Percentiles rank a stretch among this genome's conserved stretches.
phyloP scores from a whole-genome alignment of 2,888 invertebrate species.

The Chalcis sispes region DNA sequence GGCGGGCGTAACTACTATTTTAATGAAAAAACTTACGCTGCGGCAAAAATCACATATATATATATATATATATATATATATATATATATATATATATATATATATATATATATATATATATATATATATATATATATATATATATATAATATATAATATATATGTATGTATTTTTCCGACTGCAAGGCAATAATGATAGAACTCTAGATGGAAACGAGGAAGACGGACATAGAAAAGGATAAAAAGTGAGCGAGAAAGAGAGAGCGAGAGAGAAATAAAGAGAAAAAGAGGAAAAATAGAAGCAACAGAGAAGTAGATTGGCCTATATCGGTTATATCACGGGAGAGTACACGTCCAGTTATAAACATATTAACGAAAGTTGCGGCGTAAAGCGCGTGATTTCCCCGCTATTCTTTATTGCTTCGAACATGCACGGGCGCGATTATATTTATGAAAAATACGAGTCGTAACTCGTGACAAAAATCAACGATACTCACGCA shows the following conservation, averaged over 20 bases:
- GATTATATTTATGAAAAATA: slow-evolving; percentile 53
- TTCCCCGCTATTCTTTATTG: slow-evolving; percentile 49
- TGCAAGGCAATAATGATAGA: neutral
- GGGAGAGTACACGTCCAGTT: slow-evolving; percentile 15
- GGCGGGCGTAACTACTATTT: slow-evolving; percentile 37
- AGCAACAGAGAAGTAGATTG: slow-evolving; percentile 23
- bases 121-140: too few relatives aligned
- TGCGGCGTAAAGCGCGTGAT: neutral
- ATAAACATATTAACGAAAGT: neutral
- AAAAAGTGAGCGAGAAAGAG: neutral
- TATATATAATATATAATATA: too few relatives aligned
- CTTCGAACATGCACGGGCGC: neutral
- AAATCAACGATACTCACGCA: slow-evolving; percentile 42
- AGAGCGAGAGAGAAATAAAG: slow-evolving; percentile 2
- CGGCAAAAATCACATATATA: too few relatives aligned
- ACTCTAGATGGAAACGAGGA: neutral
- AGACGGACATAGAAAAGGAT: neutral
- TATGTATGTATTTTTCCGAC: too few relatives aligned
- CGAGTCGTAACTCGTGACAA: slow-evolving; percentile 53
- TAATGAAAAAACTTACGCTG: slow-evolving; percentile 53
- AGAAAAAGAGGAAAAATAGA: neutral
- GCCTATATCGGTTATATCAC: too few relatives aligned
- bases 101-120: too few relatives aligned
- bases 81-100: too few relatives aligned
- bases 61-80: too few relatives aligned